Conservation (phyloP, 2,113 vertebrate species). For the Micromys minutus region DNA sequence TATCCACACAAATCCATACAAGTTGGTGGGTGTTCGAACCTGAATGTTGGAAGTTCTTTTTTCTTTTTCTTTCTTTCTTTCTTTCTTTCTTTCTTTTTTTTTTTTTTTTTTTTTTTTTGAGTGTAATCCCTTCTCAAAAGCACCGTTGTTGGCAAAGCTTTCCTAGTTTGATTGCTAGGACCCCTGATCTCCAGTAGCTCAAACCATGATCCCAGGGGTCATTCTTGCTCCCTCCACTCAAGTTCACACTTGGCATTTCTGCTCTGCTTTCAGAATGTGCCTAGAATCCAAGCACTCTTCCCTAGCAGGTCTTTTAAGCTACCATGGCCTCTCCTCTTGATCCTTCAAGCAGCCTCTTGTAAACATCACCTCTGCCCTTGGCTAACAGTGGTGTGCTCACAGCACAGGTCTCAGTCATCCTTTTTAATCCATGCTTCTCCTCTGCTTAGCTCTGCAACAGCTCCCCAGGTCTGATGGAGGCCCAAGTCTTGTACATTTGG, state of each 20-base stretch:
- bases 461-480: background rate
- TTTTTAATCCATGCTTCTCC: background rate
- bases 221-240: background rate
- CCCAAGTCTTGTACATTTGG: background rate
- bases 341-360: background rate
- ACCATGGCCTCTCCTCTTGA: background rate
- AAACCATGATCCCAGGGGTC: background rate
- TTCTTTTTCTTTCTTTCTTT: no score
- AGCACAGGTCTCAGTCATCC: background rate
- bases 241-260: background rate
- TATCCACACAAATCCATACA: background rate
- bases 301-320: background rate
- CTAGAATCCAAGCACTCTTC: background rate
- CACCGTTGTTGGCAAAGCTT: background rate
- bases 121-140: background rate
- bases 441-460: background rate
- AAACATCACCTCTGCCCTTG: background rate
- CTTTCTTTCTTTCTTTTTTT: no score
- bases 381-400: no score
- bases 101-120: no score
- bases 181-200: background rate
- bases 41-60: no score
- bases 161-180: background rate
- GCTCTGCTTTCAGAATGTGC: background rate
- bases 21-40: background rate